Evolutionary conservation across 1,140 invertebrate species (phyloP).

Genomic region (Vanessa tameamea): DNA sequence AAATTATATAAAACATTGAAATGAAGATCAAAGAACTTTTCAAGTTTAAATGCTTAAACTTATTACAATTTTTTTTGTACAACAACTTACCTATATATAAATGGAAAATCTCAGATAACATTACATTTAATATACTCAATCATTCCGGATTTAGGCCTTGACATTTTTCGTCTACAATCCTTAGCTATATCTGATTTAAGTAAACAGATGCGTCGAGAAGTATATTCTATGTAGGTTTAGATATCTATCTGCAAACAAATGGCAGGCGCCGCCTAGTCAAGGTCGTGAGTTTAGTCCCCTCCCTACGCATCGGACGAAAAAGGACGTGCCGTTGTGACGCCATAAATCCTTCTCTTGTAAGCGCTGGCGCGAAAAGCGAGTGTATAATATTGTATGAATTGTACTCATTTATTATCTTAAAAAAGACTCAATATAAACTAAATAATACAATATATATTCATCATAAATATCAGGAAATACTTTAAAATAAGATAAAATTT

Average conservation of each 20-base stretch:
- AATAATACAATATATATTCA: neutral
- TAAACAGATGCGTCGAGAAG: constrained; percentile 12
- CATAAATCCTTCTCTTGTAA: constrained; percentile 34
- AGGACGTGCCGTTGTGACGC: constrained; percentile 32
- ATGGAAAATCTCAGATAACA: neutral
- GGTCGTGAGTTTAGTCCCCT: constrained; percentile 35
- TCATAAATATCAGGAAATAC: neutral
- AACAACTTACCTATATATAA: neutral
- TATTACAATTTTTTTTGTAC: neutral
- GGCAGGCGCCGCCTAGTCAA: constrained; percentile 38
- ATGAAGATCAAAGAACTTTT: neutral
- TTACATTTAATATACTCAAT: constrained; percentile 5
- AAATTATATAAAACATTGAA: neutral
- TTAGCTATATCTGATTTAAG: constrained; percentile 14
- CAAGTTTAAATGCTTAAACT: neutral
- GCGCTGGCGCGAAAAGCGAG: constrained; percentile 24
- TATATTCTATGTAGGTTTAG: constrained; percentile 20
- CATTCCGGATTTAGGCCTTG: neutral
- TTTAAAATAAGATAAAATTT: no score
- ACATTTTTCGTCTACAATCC: neutral
- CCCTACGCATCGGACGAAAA: constrained; percentile 32
- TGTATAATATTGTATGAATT: constrained; percentile 10
- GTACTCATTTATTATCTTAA: neutral
- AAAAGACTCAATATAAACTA: neutral
- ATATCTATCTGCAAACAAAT: constrained; percentile 34